These are phyloP conservation scores for Gortyna flavago DNA, from an alignment of 2,888 invertebrate species.

Conservation along the genomic window DNA sequence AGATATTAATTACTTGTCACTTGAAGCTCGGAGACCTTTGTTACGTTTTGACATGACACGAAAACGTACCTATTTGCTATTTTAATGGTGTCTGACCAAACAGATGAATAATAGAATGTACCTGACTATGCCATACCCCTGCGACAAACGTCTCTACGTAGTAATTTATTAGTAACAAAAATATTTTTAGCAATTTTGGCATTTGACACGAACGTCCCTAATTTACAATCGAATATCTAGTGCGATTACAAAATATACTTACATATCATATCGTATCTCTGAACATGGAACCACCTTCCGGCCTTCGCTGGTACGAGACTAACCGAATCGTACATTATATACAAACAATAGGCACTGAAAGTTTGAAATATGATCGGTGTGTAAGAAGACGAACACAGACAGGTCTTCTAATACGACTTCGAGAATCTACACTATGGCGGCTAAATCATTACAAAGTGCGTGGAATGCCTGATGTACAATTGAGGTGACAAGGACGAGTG, in stretches of 20 bases:
- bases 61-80: slow-evolving; percentile 26
- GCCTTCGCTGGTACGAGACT: slow-evolving; percentile 66
- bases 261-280: slow-evolving; percentile 86
- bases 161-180: slow-evolving; percentile 79
- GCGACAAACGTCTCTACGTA: slow-evolving; percentile 47
- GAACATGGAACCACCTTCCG: slow-evolving; percentile 77
- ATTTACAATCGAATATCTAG: slow-evolving; percentile 79
- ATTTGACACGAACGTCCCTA: slow-evolving; percentile 76
- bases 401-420: slow-evolving; percentile 64
- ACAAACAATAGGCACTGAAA: slow-evolving; percentile 86
- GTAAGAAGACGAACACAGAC: slow-evolving; percentile 69
- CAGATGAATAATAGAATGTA: slow-evolving; percentile 25
- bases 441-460: slow-evolving; percentile 81
- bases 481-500: slow-evolving; percentile 69
- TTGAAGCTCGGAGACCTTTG: slow-evolving; percentile 15
- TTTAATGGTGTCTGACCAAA: slow-evolving; percentile 22
- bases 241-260: slow-evolving; percentile 83
- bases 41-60: slow-evolving; percentile 34
- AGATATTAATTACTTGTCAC: not conserved
- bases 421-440: slow-evolving; percentile 74
- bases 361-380: slow-evolving; percentile 76
- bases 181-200: slow-evolving; percentile 82
- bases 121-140: slow-evolving; percentile 46
- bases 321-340: slow-evolving; percentile 76
- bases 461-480: slow-evolving; percentile 81